A percentile compares a stretch with the other conserved stretches of the same genome.
These are phyloP conservation scores for Glaucopsyche alexis DNA, from an alignment of 2,888 invertebrate species.

Conservation along the genomic window DNA sequence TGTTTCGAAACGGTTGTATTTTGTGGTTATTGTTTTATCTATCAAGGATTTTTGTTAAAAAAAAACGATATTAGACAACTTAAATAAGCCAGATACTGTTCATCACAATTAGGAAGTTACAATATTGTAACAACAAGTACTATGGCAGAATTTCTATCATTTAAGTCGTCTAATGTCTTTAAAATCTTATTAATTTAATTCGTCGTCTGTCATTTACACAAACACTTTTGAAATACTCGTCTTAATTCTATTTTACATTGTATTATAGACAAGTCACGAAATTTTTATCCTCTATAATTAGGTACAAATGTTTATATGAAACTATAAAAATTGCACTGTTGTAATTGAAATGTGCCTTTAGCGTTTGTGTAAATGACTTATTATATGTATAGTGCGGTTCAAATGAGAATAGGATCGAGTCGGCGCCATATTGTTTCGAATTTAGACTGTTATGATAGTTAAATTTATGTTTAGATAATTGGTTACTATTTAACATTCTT, in stretches of 20 bases:
- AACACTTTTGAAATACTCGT: neutral
- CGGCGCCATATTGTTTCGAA: no score
- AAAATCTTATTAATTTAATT: neutral
- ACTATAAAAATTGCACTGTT: neutral
- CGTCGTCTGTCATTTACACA: neutral
- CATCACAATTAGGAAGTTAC: conserved; percentile 10
- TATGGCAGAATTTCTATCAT: neutral
- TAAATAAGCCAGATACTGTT: neutral
- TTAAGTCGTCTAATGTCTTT: conserved; percentile 3
- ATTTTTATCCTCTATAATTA: neutral
- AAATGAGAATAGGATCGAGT: no score
- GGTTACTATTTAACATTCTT: no score
- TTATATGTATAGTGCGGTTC: no score
- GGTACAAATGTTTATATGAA: neutral
- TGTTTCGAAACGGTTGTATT: conserved; percentile 5
- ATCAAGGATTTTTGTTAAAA: neutral
- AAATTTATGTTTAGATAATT: no score
- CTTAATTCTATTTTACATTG: neutral
- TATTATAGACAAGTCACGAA: neutral
- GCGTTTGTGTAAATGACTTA: conserved; percentile 9
- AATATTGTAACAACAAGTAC: neutral
- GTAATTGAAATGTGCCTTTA: conserved; percentile 1
- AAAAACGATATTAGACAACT: neutral
- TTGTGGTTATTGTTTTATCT: conserved; percentile 14
- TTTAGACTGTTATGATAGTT: no score